phyloP scores from a whole-genome alignment of 2,113 vertebrate species.

The Larimichthys crocea region DNA sequence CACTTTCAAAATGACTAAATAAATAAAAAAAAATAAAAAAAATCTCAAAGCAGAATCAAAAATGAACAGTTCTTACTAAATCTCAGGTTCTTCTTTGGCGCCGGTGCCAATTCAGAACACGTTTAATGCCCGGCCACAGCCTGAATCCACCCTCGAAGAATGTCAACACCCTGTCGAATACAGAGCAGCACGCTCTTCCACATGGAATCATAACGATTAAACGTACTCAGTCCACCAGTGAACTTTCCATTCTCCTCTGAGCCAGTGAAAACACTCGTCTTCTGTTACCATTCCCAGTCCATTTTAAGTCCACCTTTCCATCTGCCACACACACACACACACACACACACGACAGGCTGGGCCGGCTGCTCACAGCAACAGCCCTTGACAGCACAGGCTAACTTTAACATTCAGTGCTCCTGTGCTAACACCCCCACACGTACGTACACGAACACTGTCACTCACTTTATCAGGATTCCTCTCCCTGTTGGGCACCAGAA shows the following conservation, averaged over 20 bases:
- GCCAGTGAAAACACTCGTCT: slow-evolving; percentile 56
- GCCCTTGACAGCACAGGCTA: slow-evolving; percentile 62
- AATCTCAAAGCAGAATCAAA: background rate
- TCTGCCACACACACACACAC: slow-evolving; percentile 39
- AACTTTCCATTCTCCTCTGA: slow-evolving; percentile 61
- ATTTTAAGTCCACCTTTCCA: slow-evolving; percentile 66
- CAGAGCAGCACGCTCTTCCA: slow-evolving; percentile 6
- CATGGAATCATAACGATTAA: background rate
- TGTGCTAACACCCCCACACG: slow-evolving; percentile 4
- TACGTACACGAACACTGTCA: slow-evolving; percentile 27
- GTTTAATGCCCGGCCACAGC: background rate
- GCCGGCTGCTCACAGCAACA: slow-evolving; percentile 34
- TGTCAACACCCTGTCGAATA: slow-evolving; percentile 1
- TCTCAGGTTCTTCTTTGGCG: background rate
- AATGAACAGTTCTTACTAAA: background rate
- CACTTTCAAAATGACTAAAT: background rate
- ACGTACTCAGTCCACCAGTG: slow-evolving; percentile 19
- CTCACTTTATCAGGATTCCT: slow-evolving; percentile 70
- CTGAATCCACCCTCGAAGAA: background rate
- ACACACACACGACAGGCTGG: slow-evolving; percentile 34
- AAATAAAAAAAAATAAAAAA: too few relatives aligned
- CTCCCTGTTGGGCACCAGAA: slow-evolving; percentile 42
- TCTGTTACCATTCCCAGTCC: slow-evolving; percentile 59
- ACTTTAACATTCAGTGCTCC: slow-evolving; percentile 61
- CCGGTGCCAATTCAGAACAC: background rate